phyloP scores from a whole-genome alignment of 2,113 vertebrate species.

The Calyptomena viridis region DNA sequence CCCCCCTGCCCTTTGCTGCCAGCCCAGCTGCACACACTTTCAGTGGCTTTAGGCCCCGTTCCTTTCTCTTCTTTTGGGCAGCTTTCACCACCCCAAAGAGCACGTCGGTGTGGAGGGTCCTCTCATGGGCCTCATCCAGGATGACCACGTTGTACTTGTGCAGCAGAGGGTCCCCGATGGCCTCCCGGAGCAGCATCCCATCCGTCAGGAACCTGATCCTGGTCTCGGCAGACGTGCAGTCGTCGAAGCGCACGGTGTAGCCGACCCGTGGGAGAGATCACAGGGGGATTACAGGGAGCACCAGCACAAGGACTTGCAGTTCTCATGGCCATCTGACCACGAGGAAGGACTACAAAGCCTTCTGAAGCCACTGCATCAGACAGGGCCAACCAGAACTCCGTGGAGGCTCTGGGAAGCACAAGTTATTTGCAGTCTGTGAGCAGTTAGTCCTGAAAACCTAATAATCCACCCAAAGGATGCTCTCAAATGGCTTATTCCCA shows the following conservation, averaged over 20 bases:
- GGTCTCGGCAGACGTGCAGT: conserved; percentile 85
- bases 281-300: background rate
- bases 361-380: too few species aligned
- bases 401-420: background rate
- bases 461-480: background rate
- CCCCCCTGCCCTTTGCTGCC: rapidly evolving
- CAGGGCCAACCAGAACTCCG: background rate
- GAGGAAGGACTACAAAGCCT: background rate
- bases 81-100: conserved; percentile 93
- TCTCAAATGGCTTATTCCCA: background rate
- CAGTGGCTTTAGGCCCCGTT: conserved; percentile 82
- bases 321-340: background rate
- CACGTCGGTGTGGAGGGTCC: conserved; percentile 92
- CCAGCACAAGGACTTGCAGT: background rate
- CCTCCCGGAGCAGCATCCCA: conserved; percentile 94
- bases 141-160: conserved; percentile 87
- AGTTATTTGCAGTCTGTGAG: background rate
- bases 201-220: conserved; percentile 93
- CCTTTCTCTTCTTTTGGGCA: conserved; percentile 84
- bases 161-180: conserved; percentile 88
- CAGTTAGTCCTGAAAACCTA: background rate
- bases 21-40: conserved; percentile 67
- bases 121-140: conserved; percentile 95
- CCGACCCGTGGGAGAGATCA: conserved; percentile 77
- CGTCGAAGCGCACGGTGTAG: conserved; percentile 94